Evolutionary conservation across 2,113 vertebrate genomes (phyloP).

Genomic region (Piaya cayana): DNA sequence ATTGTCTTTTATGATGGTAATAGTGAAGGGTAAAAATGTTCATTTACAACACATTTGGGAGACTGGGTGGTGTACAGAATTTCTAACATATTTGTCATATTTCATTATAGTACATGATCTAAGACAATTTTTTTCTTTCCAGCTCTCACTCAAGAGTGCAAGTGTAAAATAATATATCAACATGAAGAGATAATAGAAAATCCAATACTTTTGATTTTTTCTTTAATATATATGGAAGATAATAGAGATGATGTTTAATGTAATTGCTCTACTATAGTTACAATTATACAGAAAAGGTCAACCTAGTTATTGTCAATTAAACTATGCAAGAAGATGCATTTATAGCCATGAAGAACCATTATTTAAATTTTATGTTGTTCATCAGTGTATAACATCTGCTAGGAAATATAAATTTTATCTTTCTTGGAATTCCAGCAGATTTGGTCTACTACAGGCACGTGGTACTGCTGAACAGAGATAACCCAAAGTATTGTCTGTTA

Average conservation of each 20-base stretch:
- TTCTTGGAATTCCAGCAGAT: conserved; percentile 39
- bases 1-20: not conserved
- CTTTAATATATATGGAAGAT: conserved; percentile 31
- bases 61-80: not conserved
- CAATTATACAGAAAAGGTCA: conserved; percentile 77
- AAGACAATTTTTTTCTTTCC: not conserved
- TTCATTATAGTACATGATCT: not conserved
- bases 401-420: conserved; percentile 66
- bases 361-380: conserved; percentile 72
- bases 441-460: conserved; percentile 49
- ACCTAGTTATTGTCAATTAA: conserved; percentile 76
- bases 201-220: conserved; percentile 14
- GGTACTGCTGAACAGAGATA: conserved; percentile 63
- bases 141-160: not conserved
- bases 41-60: not conserved
- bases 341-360: conserved; percentile 67
- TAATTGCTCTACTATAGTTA: conserved; percentile 72
- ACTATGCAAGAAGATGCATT: conserved; percentile 63
- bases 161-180: not conserved
- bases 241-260: conserved; percentile 44
- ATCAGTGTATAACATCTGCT: conserved; percentile 54
- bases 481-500: conserved; percentile 52
- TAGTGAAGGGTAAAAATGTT: not conserved
- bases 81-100: not conserved
- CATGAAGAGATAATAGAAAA: conserved; percentile 21